Percentiles rank a stretch among this genome's conserved stretches.
These are phyloP conservation scores for Blastobasis lacticolella DNA, from an alignment of 2,888 invertebrate genomes.

Conservation along the genomic window DNA sequence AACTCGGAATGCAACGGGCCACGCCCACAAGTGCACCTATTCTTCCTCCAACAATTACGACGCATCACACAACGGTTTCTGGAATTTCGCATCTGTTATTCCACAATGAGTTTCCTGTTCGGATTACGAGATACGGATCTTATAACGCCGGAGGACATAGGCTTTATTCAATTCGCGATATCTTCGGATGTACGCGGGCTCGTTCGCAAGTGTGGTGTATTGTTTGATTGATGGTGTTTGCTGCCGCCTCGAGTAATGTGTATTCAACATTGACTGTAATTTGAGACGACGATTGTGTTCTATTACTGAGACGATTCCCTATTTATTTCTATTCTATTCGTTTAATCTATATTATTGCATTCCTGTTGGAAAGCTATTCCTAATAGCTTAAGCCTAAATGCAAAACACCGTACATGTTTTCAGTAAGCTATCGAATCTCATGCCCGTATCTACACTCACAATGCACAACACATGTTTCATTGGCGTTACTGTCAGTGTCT, in stretches of 20 bases:
- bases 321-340: too few species aligned
- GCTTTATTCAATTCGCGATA: conserved; percentile 47
- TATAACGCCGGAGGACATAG: conserved; percentile 49
- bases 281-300: conserved; percentile 5
- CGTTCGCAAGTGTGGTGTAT: conserved; percentile 35
- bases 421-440: too few species aligned
- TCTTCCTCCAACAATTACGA: conserved; percentile 20
- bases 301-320: neutral
- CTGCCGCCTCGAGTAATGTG: conserved; percentile 13
- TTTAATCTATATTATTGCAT: too few species aligned
- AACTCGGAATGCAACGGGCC: conserved; percentile 44
- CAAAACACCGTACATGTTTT: too few species aligned
- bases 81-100: conserved; percentile 70
- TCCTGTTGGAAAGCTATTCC: too few species aligned
- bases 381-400: too few species aligned
- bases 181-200: conserved; percentile 31
- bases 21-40: conserved; percentile 60
- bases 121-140: conserved; percentile 67
- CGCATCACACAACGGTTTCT: conserved; percentile 28
- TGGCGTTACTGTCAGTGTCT: too few species aligned
- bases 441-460: too few species aligned
- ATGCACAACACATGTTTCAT: too few species aligned
- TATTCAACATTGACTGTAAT: conserved; percentile 19
- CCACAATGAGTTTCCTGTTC: conserved; percentile 68
- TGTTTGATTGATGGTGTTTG: conserved; percentile 31